Conservation (phyloP, 1,140 invertebrate genomes). For the Schlechtendalia chinensis region DNA sequence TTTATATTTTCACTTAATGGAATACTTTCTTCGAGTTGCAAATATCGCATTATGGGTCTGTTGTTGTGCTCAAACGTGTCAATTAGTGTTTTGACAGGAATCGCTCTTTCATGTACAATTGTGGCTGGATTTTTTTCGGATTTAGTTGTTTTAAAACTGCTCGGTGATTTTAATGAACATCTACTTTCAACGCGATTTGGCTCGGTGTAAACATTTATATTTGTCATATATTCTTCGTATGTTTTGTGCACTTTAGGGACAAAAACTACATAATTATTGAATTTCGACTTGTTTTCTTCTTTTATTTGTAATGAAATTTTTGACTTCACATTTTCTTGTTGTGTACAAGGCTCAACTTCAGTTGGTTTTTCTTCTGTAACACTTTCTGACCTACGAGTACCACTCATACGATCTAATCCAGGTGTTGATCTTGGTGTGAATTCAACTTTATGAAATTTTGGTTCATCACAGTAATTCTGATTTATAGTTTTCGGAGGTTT, state of each 20-base stretch:
- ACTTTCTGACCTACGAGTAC: background rate
- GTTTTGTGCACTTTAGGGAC: constrained; percentile 26
- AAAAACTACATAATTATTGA: background rate
- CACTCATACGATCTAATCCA: constrained; percentile 26
- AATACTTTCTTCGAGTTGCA: constrained; percentile 59
- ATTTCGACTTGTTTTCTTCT: background rate
- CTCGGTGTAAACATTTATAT: constrained; percentile 8
- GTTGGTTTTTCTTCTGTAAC: background rate
- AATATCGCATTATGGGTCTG: constrained; percentile 61
- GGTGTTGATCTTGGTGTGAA: constrained; percentile 50
- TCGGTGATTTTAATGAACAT: constrained; percentile 16
- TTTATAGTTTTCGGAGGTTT: constrained; percentile 4
- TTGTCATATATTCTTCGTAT: constrained; percentile 17
- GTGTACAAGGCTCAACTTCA: background rate
- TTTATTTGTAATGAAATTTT: background rate
- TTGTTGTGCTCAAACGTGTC: constrained; percentile 65
- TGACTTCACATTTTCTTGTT: background rate
- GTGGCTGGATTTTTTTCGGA: background rate
- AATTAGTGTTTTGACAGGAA: constrained; percentile 66
- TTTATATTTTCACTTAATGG: constrained; percentile 51
- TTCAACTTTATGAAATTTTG: constrained; percentile 40
- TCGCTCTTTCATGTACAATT: constrained; percentile 40
- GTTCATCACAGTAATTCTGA: constrained; percentile 29
- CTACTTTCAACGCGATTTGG: background rate
- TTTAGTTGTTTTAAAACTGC: background rate